Base-by-base conservation (phyloP, 2,113 vertebrate genomes). In the Myotis davidii region DNA sequence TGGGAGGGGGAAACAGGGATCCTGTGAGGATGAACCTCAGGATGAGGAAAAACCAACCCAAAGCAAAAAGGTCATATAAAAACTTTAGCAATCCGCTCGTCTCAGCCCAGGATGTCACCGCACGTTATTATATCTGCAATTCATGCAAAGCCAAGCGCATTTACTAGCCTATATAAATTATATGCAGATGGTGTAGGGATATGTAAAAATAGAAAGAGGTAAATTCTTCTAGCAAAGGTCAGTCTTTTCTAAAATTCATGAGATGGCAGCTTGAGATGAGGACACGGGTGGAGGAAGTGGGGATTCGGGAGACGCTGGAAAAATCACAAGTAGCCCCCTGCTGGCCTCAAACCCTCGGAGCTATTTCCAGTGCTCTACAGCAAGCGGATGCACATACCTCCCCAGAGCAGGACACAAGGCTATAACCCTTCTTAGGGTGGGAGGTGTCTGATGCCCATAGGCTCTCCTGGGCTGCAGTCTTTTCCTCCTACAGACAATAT, bases 201-300 rank as follows among this genome's bases (percentile, higher is more conserved):
- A 85, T 92, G 88, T 95, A 97, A 96, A 97, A 94, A 93, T 94
- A 96, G 94, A 39, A 96, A 77, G 77, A 92, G 59, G 72, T 94
- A 90, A 94, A 93, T 76, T 91, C 42, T 85, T 77, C 52, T 91
- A 92, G 85, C 67, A 96, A 93, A 94, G 96, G 84, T 95, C 88
- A 92, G 54, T 95, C 54, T 94, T 94, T 84, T 91, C 90, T 95
- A 93, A 97, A 97, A 96, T 88, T 95, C 96, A 94, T 88, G 87
- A 92, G 91, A 84, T 54, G 34, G 79, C 79, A 92, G 61, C 10
- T 77, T 69, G 59, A 27, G n/a, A 76, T 39, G 29, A 83, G 18
- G 74, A 54, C 39, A 54, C 0, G 9, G 20, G 45, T 1, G 5
- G 42, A 91, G 74, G 78, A 96, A 82, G 34, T 16, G 2, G 48